Conservation (phyloP, 2,888 invertebrate species). For the Nephrotoma guestfalica region DNA sequence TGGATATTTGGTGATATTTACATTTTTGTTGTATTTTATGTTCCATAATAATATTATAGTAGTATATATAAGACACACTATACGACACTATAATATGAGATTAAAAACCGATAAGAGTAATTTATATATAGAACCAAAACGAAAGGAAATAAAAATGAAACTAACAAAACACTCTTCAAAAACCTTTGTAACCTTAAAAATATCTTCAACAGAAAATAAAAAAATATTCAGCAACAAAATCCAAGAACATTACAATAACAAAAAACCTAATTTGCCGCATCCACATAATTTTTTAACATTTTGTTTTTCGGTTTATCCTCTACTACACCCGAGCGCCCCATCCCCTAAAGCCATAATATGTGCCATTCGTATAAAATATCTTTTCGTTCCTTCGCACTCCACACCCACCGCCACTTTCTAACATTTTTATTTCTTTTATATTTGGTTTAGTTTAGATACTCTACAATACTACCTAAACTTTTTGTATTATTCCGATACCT, state of each 20-base stretch:
- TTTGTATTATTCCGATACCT: background rate
- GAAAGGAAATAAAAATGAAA: background rate
- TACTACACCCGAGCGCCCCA: background rate
- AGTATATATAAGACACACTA: background rate
- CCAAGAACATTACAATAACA: background rate
- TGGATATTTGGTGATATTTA: background rate
- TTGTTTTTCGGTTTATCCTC: background rate
- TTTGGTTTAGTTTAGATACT: background rate
- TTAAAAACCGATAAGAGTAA: background rate
- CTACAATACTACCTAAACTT: background rate
- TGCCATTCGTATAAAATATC: background rate
- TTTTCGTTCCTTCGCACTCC: background rate
- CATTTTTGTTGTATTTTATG: background rate
- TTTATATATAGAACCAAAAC: background rate
- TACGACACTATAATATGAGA: background rate
- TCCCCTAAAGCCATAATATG: background rate
- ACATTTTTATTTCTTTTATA: background rate
- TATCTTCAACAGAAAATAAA: background rate
- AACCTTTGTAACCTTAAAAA: background rate
- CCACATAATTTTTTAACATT: conserved; percentile 1
- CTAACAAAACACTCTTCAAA: background rate
- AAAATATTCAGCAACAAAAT: background rate
- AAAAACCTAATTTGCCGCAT: conserved; percentile 1
- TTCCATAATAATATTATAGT: background rate
- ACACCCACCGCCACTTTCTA: background rate